These are phyloP conservation scores for Leucoma salicis DNA, from an alignment of 2,888 invertebrate species.

Conservation along the genomic window DNA sequence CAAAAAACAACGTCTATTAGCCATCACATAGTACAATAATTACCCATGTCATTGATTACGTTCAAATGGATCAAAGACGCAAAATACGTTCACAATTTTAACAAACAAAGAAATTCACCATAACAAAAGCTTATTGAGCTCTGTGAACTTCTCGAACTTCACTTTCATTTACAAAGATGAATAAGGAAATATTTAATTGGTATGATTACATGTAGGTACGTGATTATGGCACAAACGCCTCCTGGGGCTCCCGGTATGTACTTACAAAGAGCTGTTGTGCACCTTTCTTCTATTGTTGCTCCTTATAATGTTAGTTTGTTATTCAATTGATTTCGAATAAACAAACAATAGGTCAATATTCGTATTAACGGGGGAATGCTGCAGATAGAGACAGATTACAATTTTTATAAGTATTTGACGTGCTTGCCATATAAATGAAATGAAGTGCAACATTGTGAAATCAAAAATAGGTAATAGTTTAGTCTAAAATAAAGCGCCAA, in stretches of 20 bases:
- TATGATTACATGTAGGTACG: slow-evolving; percentile 67
- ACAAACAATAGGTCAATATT: slow-evolving; percentile 14
- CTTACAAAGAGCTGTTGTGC: slow-evolving; percentile 27
- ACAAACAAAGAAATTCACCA: slow-evolving; percentile 23
- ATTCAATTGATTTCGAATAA: slow-evolving; percentile 30
- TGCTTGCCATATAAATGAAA: too few relatives aligned
- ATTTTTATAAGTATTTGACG: too few relatives aligned
- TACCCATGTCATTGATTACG: slow-evolving; percentile 31
- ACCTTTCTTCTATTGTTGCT: slow-evolving; percentile 33
- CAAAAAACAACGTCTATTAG: slow-evolving; percentile 16
- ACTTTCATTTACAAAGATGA: slow-evolving; percentile 51
- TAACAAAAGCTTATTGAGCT: slow-evolving; percentile 6
- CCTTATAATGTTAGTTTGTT: slow-evolving; percentile 29
- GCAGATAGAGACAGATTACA: too few relatives aligned
- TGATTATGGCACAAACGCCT: slow-evolving; percentile 73
- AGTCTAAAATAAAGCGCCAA: too few relatives aligned
- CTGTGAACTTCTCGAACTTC: not conserved
- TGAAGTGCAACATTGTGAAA: too few relatives aligned
- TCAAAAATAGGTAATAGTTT: too few relatives aligned
- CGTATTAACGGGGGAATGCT: not conserved
- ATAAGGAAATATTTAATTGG: slow-evolving; percentile 78
- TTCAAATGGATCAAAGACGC: slow-evolving; percentile 23
- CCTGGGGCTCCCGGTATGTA: slow-evolving; percentile 49
- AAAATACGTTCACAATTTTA: slow-evolving; percentile 16
- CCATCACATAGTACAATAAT: slow-evolving; percentile 28